Evolutionary conservation across 1,140 invertebrate species (phyloP).

Genomic region (Orius laevigatus): DNA sequence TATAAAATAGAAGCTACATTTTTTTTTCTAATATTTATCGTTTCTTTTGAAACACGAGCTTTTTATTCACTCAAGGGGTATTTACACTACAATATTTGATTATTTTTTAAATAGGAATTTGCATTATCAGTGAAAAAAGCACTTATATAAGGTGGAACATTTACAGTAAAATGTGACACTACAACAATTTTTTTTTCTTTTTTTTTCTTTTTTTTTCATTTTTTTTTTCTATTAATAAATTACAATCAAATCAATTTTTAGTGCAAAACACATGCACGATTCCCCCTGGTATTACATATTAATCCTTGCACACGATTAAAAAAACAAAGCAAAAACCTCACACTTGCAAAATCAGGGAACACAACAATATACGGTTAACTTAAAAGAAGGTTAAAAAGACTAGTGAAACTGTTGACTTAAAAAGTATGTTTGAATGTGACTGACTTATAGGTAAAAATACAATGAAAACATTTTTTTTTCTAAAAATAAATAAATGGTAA

Average conservation of each 20-base stretch:
- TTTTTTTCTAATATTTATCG: too few species aligned
- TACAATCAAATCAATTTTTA: conserved; percentile 3
- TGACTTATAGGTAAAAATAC: conserved; percentile 13
- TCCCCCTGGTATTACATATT: conserved; percentile 3
- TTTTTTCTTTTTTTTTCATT: conserved; percentile 10
- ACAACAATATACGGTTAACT: not conserved
- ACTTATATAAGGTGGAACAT: conserved; percentile 5
- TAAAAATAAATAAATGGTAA: conserved; percentile 18
- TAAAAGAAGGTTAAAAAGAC: conserved; percentile 10
- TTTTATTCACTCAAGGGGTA: too few species aligned
- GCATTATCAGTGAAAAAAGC: conserved; percentile 5
- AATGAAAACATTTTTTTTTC: conserved; percentile 11
- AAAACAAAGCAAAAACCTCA: conserved; percentile 11
- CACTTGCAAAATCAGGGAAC: conserved; percentile 2
- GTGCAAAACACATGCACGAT: conserved; percentile 12
- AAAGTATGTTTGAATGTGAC: conserved; percentile 5
- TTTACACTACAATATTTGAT: too few species aligned
- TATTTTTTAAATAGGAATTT: conserved; percentile 4
- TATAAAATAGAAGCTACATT: too few species aligned
- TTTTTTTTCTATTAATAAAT: not conserved
- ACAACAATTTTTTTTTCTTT: conserved; percentile 4
- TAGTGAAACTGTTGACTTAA: conserved; percentile 9
- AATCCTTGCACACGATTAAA: conserved; percentile 6
- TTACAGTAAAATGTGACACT: conserved; percentile 8
- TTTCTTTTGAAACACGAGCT: too few species aligned